Conservation (phyloP, 2,888 invertebrate genomes). For the Tuberolachnus salignus region DNA sequence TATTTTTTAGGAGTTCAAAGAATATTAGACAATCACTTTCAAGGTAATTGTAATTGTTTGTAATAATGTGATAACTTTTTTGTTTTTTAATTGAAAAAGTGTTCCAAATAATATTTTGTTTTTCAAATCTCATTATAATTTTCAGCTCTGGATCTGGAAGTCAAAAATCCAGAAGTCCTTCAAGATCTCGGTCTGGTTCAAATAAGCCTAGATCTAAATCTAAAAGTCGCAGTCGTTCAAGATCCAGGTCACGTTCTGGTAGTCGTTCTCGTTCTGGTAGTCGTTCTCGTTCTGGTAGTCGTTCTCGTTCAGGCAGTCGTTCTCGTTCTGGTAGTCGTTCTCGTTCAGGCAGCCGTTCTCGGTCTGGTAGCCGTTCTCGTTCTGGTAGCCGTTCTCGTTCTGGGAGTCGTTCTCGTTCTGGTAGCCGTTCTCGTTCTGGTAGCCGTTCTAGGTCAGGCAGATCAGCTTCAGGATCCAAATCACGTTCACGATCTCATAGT, state of each 20-base stretch:
- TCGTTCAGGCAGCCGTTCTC: slow-evolving; percentile 61
- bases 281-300: slow-evolving; percentile 58
- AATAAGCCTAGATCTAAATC: slow-evolving; percentile 35
- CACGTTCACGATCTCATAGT: slow-evolving; percentile 60
- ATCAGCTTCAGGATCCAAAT: slow-evolving; percentile 51
- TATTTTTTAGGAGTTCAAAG: slow-evolving; percentile 59
- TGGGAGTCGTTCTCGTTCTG: slow-evolving; percentile 59
- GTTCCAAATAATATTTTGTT: slow-evolving; percentile 58
- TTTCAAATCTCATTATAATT: slow-evolving; percentile 59
- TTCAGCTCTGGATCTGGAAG: slow-evolving; percentile 61
- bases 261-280: slow-evolving; percentile 61
- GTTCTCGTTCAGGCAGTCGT: slow-evolving; percentile 58
- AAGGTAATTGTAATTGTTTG: slow-evolving; percentile 7
- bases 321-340: slow-evolving; percentile 56
- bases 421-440: slow-evolving; percentile 33
- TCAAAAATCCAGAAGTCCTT: slow-evolving; percentile 64
- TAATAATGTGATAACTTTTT: neutral
- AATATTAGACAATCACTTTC: slow-evolving; percentile 57
- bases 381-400: slow-evolving; percentile 58
- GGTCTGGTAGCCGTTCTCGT: slow-evolving; percentile 60
- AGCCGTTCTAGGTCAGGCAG: slow-evolving; percentile 53
- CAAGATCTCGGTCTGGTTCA: slow-evolving; percentile 62
- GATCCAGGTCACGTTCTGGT: slow-evolving; percentile 41
- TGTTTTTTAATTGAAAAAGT: neutral
- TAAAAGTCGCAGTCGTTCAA: slow-evolving; percentile 27